These are phyloP conservation scores for Acanthornis magna DNA, from an alignment of 2,797 vertebrate species.

Conservation along the genomic window DNA sequence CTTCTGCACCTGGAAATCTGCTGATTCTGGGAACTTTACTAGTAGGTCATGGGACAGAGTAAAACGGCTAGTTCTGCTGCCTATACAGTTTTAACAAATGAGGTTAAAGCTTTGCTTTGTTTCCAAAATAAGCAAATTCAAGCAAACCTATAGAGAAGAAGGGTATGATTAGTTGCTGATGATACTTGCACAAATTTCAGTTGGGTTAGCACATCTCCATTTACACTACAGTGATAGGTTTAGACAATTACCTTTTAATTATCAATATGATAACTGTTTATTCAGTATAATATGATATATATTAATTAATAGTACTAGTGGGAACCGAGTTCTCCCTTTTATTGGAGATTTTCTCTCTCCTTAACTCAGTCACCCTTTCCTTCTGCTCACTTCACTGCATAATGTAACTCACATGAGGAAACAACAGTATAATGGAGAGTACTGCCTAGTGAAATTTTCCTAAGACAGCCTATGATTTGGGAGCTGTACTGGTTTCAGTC, in stretches of 20 bases:
- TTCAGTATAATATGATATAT: neutral
- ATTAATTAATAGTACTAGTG: neutral
- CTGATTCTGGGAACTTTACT: conserved; percentile 3
- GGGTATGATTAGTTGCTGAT: neutral
- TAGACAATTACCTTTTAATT: neutral
- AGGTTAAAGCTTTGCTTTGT: conserved; percentile 48
- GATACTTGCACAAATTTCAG: neutral
- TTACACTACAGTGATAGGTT: neutral
- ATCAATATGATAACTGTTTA: neutral
- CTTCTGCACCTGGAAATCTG: conserved; percentile 5
- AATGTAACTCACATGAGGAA: neutral
- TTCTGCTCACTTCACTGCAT: neutral
- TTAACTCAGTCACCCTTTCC: neutral
- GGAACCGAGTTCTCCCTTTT: neutral
- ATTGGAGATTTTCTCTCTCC: neutral
- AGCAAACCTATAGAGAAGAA: neutral
- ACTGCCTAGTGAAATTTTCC: neutral
- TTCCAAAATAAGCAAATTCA: conserved; percentile 36
- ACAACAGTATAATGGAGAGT: neutral
- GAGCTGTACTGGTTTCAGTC: neutral
- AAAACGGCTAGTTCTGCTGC: conserved; percentile 23
- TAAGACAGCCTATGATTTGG: neutral
- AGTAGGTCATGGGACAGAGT: neutral
- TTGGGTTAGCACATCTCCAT: neutral
- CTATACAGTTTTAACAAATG: conserved; percentile 25